These are phyloP conservation scores for Anarhynchus alexandrinus DNA, from an alignment of 2,113 vertebrate species.

Conservation along the genomic window DNA sequence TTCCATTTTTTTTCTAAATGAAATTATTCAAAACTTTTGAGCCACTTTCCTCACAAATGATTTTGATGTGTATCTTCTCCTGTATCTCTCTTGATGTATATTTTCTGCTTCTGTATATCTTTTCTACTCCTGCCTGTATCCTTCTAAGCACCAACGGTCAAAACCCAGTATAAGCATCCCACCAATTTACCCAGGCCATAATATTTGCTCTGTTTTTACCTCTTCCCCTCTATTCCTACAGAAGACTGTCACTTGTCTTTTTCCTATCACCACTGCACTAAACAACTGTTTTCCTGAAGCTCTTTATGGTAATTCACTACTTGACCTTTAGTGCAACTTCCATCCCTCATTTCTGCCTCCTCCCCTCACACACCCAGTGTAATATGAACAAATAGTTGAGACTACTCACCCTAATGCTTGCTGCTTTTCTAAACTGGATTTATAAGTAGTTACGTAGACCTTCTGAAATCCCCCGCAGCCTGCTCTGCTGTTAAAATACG, in stretches of 20 bases:
- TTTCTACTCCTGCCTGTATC: background rate
- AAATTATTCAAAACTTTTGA: background rate
- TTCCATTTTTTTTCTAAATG: background rate
- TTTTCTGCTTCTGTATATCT: background rate
- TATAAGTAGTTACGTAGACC: background rate
- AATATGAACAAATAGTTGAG: background rate
- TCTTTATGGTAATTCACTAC: background rate
- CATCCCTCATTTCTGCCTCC: background rate
- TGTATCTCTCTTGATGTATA: background rate
- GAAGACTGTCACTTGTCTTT: background rate
- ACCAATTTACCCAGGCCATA: background rate
- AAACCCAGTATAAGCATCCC: background rate
- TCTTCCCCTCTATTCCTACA: background rate
- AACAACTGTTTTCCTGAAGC: background rate
- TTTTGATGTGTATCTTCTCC: background rate
- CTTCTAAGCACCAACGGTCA: background rate
- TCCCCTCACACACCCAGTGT: background rate
- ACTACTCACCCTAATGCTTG: background rate
- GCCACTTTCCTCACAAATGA: background rate
- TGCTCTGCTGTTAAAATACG: background rate
- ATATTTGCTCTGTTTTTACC: background rate
- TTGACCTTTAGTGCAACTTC: background rate
- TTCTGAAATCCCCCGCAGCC: background rate
- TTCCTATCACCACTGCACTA: background rate
- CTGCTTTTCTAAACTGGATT: background rate